Evolutionary conservation across 2,888 invertebrate genomes (phyloP).

Genomic region (Euclidia mi): DNA sequence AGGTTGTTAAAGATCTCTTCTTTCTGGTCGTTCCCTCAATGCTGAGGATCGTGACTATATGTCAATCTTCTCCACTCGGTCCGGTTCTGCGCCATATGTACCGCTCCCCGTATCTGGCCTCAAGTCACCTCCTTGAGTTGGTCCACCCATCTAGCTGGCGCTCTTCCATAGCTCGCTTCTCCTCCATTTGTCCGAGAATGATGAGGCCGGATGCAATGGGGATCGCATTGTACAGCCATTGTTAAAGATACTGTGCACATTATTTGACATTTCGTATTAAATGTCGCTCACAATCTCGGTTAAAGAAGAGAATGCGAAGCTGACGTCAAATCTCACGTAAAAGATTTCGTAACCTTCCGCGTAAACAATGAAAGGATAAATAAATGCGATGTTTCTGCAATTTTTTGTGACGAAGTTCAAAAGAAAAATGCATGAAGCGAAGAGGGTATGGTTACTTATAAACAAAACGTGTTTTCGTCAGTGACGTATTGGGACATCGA

Average conservation of each 20-base stretch:
- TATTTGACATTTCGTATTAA: conserved; percentile 13
- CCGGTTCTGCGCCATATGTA: no score
- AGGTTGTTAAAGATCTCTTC: no score
- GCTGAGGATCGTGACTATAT: no score
- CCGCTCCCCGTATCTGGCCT: no score
- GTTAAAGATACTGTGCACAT: conserved; percentile 6
- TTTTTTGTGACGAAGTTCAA: neutral
- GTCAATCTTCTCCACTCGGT: no score
- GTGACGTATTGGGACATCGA: conserved; percentile 30
- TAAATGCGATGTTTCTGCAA: conserved; percentile 21
- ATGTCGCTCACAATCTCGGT: conserved; percentile 1
- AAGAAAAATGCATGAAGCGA: conserved; percentile 10
- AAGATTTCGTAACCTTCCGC: conserved; percentile 25
- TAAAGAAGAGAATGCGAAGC: conserved; percentile 9
- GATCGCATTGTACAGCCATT: no score
- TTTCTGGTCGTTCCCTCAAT: no score
- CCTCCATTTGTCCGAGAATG: no score
- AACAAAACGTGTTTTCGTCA: conserved; percentile 20
- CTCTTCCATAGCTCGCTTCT: no score
- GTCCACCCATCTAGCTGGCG: no score
- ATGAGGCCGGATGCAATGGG: no score
- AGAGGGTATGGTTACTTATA: conserved; percentile 8
- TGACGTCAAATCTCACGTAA: conserved; percentile 24
- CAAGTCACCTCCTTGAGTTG: no score
- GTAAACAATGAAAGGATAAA: conserved; percentile 11